Base-by-base conservation (phyloP, 2,888 invertebrate genomes). In the Pinctada fucata region DNA sequence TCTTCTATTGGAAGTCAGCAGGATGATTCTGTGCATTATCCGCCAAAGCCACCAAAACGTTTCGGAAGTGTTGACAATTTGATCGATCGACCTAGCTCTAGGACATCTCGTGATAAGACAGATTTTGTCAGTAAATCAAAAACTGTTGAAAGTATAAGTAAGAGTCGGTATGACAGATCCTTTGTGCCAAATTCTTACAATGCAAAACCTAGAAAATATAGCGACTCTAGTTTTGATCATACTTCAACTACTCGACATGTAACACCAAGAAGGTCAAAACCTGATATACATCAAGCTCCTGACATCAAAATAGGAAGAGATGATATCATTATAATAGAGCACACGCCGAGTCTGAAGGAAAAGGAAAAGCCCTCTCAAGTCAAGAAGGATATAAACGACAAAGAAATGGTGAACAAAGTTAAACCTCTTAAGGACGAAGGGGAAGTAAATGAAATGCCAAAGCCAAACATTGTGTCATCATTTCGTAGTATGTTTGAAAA, bases 401-500 rank as follows among this genome's bases (percentile, higher is more conserved):
- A 75, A 58, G 65, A n/a, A 31, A 69, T 45, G 13, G 76, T 72
- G 67, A 71, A 71, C 47, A 74, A 76, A 10, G 63, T 73, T 31
- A 77, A 73, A 73, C 48, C 72, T 47, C 66, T 78, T 5, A 75
- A 80, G 76, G 95, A 95, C 13, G 67, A 72, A 10, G 68, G 50
- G 69, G 75, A 69, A 66, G 82, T 79, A 71, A 83, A 87, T 82
- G 97, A 97, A 89, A 94, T 97, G 72, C 97, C 97, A 2, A 97
- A 97, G 31, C 96, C 96, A 0, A 97, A 97, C 93, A 95, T 97
- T 84, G 97, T 97, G 80, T 96, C 84, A 69, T 79, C 83, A 58
- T 84, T 85, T 80, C 80, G 85, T 65, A 79, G 83, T 47, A 76
- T 85, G 69, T 86, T 86, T 82, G 86, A 86, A 67, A 84, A 79